Percentiles rank a stretch among this genome's conserved stretches.
phyloP scores from a whole-genome alignment of 2,888 invertebrate genomes.

The Apocheima hispidaria region DNA sequence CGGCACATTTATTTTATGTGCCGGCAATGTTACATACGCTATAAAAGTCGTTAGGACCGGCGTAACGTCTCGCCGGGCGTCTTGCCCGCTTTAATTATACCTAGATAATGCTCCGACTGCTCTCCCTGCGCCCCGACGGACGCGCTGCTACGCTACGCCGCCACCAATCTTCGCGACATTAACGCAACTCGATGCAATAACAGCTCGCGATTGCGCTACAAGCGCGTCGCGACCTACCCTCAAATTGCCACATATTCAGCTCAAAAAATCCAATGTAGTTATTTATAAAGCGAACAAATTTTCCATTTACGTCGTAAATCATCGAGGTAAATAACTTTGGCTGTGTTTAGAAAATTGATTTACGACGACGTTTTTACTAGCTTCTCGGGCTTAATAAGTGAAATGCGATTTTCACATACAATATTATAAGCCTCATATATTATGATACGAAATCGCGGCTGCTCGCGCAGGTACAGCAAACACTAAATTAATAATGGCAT shows the following conservation, averaged over 20 bases:
- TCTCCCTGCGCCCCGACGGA: slow-evolving; percentile 62
- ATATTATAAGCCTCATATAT: too few species aligned
- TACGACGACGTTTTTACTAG: slow-evolving; percentile 73
- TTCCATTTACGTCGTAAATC: slow-evolving; percentile 68
- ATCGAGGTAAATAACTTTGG: slow-evolving; percentile 69
- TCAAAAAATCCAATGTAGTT: slow-evolving; percentile 53
- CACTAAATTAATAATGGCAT: slow-evolving; percentile 37
- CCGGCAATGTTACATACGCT: slow-evolving; percentile 85
- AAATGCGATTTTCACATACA: slow-evolving; percentile 56
- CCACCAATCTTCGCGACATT: slow-evolving; percentile 63
- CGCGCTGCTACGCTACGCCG: slow-evolving; percentile 54
- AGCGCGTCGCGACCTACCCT: slow-evolving; percentile 49
- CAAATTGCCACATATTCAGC: slow-evolving; percentile 57
- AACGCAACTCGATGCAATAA: slow-evolving; percentile 78
- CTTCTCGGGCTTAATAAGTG: slow-evolving; percentile 68
- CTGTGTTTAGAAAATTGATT: slow-evolving; percentile 75
- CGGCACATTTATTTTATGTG: slow-evolving; percentile 85
- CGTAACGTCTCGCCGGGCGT: slow-evolving; percentile 84
- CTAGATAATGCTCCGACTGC: slow-evolving; percentile 79
- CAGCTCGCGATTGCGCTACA: slow-evolving; percentile 59
- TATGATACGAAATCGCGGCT: slow-evolving; percentile 13
- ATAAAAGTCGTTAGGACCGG: slow-evolving; percentile 85
- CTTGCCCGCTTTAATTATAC: slow-evolving; percentile 84
- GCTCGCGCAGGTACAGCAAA: slow-evolving; percentile 18
- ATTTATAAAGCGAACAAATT: slow-evolving; percentile 56